phyloP scores from a whole-genome alignment of 2,113 vertebrate species.

The Myxocyprinus asiaticus region DNA sequence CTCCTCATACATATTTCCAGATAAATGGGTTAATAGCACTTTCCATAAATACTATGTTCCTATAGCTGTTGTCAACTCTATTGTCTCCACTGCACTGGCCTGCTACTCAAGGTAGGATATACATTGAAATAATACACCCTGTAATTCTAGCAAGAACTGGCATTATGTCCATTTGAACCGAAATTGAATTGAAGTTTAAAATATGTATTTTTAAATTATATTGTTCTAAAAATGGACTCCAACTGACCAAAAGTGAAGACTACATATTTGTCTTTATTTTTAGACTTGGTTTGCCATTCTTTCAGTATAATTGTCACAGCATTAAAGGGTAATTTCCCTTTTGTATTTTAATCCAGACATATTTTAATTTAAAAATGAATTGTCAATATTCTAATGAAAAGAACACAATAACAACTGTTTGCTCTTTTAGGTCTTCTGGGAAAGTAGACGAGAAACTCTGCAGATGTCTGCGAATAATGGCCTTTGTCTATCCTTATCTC shows the following conservation, averaged over 20 bases:
- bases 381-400: not conserved
- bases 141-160: no score
- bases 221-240: no score
- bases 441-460: slow-evolving; percentile 71
- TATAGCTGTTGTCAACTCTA: slow-evolving; percentile 76
- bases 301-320: slow-evolving; percentile 66
- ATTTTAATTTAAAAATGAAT: not conserved
- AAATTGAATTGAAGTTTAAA: no score
- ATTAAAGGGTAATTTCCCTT: slow-evolving; percentile 59
- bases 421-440: slow-evolving; percentile 79
- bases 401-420: not conserved
- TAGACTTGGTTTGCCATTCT: slow-evolving; percentile 42
- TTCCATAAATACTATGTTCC: slow-evolving; percentile 82
- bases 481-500: slow-evolving; percentile 87
- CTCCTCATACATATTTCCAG: slow-evolving; percentile 83
- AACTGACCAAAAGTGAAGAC: no score
- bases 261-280: no score
- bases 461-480: slow-evolving; percentile 79
- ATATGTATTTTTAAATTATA: no score
- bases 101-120: slow-evolving; percentile 88
- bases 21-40: slow-evolving; percentile 75
- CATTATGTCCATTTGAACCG: no score
- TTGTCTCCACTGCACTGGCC: slow-evolving; percentile 78
- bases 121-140: no score
- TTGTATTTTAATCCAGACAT: not conserved